A percentile compares a stretch with the other conserved stretches of the same genome.
Conservation (phyloP, 2,113 vertebrate genomes). For the Albula goreensis region DNA sequence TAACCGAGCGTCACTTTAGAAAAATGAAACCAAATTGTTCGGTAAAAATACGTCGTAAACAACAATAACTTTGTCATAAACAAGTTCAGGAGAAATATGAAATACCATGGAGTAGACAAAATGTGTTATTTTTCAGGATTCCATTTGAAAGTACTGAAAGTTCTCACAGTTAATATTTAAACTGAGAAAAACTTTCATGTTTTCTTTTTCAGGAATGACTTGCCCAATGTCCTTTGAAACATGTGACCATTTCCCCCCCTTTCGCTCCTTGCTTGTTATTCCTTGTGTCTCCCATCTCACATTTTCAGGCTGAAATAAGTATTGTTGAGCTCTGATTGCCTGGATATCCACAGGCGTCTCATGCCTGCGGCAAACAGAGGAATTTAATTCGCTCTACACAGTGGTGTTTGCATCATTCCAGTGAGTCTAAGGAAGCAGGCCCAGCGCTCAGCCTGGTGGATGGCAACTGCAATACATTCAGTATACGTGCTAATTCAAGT, state of each 20-base stretch:
- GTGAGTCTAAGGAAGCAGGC: neutral
- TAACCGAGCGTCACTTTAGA: conserved; percentile 6
- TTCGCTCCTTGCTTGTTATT: too few species aligned
- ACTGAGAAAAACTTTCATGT: too few species aligned
- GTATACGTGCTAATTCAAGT: too few species aligned
- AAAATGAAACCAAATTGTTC: conserved; percentile 4
- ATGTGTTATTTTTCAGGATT: too few species aligned
- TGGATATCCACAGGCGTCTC: neutral
- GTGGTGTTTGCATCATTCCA: neutral
- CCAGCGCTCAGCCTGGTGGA: neutral
- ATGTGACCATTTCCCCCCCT: too few species aligned
- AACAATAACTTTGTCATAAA: conserved; percentile 15
- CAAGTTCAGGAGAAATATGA: neutral
- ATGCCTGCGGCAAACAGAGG: neutral
- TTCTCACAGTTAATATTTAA: too few species aligned
- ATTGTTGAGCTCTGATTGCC: neutral
- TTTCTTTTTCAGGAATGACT: too few species aligned
- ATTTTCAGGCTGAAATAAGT: neutral
- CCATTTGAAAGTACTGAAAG: too few species aligned
- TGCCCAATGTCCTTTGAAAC: too few species aligned
- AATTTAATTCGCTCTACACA: neutral
- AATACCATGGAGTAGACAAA: neutral
- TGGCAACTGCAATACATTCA: neutral
- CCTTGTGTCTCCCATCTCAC: neutral
- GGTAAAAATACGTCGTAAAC: conserved; percentile 12